Base-by-base conservation (phyloP, 2,888 invertebrate species). In the Eutolmus rufibarbis region DNA sequence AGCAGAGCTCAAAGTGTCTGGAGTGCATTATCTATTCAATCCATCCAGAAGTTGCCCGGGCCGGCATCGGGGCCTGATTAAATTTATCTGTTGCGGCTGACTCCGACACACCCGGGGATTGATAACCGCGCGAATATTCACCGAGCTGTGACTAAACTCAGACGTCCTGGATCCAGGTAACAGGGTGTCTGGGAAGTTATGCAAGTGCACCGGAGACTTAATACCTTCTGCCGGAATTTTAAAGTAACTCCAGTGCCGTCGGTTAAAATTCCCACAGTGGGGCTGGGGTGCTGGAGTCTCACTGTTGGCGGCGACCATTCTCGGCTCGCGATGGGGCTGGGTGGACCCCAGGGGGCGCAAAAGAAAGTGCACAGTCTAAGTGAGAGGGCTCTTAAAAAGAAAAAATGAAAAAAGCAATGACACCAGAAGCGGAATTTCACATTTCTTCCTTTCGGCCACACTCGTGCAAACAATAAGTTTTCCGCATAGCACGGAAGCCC, bases 391-490 rank as follows among this genome's bases (percentile, higher is more conserved):
- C 51, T n/a, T 19, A 7, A 28, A 74, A 23, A 74, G 12, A 74
- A 19, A 23, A 31, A 74, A 7, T 5, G 5, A 16, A n/a, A 31
- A 76, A 76, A 76, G 28, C 4, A 86, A 77, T 77, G 57, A 86
- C 56, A 77, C 86, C 86, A 86, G 86, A 86, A 86, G 56, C 57
- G 76, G 86, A 56, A 86, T 77, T 77, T 86, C 86, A 86, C 51
- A 86, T 77, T 77, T 77, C 74, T 86, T 77, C 77, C 77, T 77
- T 37, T 77, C 56, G 56, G 76, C 56, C 86, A 86, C 88, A 86
- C 86, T 87, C 87, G 56, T 43, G 79, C 85, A 66, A 74, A 88
- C 87, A 87, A 87, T 87, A 87, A 77, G 87, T 86, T 86, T 79
- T 57, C 76, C 86, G 76, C 86, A 87, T 87, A 86, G 87, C 74